Evolutionary conservation across 2,113 vertebrate genomes (phyloP), one percentile per base, ranked within the genome.

Genomic region (Hemiprocne comata): DNA sequence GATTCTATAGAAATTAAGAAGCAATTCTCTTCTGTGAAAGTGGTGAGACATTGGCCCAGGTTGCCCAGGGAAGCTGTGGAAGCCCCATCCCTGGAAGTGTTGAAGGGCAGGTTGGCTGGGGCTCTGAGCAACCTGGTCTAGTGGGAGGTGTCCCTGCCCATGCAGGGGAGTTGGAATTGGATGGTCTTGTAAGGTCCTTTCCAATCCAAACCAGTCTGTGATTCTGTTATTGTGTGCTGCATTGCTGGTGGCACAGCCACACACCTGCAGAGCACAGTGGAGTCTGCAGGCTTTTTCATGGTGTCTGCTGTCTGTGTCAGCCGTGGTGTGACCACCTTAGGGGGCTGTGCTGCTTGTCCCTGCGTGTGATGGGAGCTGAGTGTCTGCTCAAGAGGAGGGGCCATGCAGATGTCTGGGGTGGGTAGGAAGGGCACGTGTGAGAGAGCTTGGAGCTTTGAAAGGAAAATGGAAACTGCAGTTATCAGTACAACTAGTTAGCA

Each of bases 341-440:
- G 38, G 13, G 21, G 36, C 64, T 46, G 42, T 36, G 72, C 73
- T 77, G 55, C 10, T 1, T 16, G 64, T 29, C 40, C 34, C 80
- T 54, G 18, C 1, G 5, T 1, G 0, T 6, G 44, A 17, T 4
- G 5, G 67, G 40, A 65, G 38, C 34, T 17, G 7, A 2, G 8
- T 9, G 3, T 75, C 46, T 46, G 13, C 48, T 70, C 65, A 77
- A 70, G 29, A 69, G 73, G 19, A 46, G 24, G 5, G 6, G 3
- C 33, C 23, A 2, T 0, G 1, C 0, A 1, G 6, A 53, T 33
- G 46, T 9, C 55, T 82, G 51, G 65, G 24, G 17, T 19, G 31
- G 50, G 34, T 44, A 36, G 61, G 31, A 67, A 31, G 31, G 8
- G 18, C 16, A 1, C 3, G 3, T 67, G 2, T 25, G 34, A 40